Base-by-base conservation (phyloP, 2,113 vertebrate species). In the Andinoacara biseriatus region DNA sequence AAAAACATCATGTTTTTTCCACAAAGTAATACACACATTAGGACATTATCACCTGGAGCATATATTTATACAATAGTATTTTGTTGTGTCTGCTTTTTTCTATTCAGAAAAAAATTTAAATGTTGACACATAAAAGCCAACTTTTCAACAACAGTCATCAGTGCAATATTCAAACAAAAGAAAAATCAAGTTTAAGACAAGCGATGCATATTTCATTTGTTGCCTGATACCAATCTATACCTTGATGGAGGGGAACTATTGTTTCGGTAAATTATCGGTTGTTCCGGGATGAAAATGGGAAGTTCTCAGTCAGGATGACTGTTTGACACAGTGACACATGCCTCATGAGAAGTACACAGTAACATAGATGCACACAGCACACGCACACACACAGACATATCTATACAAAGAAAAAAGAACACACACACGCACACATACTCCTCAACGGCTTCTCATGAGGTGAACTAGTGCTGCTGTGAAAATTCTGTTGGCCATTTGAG, bases 111-210 rank as follows among this genome's bases (percentile, higher is more conserved):
- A 95, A 92, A 91, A 93, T 86, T 86, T 15, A 90, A 94, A 94
- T 94, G 92, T 95, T 93, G 95, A 93, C 92, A 86, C 94, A 94
- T 85, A 94, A 92, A 94, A 94, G 94, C 92, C 94, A 93, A 96
- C 93, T 78, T 93, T 92, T 94, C 90, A 95, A 94, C 90, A 95
- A 96, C 94, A 96, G 95, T 94, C 94, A 96, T 97, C 97, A 97
- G 97, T 98, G 98, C 97, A 98, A 97, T 93, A 96, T 96, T 94
- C 92, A 87, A 93, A 93, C 22, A 91, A 76, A 69, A 76, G 94
- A 93, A 92, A 87, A 90, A 96, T 97, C 92, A 95, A 95, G 95
- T 97, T 96, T 96, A 96, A 96, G 95, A 96, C 95, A 94, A 96
- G 91, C 89, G 83, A 95, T 87, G 93, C 95, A 78, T 94, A 95